Conservation (phyloP, 2,888 invertebrate genomes). For the Eubasilissa splendida region DNA sequence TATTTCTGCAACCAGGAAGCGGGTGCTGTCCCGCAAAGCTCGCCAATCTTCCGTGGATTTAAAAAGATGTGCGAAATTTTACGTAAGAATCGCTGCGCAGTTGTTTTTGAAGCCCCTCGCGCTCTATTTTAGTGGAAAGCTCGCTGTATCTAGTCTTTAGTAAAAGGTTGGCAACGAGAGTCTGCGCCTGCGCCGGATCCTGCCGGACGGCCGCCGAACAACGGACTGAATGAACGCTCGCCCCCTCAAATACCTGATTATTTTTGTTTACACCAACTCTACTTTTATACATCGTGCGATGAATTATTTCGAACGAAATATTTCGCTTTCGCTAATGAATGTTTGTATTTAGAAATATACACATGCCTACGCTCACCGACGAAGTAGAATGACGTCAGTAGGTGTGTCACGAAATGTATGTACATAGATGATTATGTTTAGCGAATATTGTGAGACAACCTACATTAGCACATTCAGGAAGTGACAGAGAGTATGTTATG, state of each 20-base stretch:
- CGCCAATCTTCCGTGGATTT: neutral
- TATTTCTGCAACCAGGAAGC: slow-evolving; percentile 16
- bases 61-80: slow-evolving; percentile 17
- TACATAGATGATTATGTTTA: neutral
- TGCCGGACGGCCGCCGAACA: slow-evolving; percentile 21
- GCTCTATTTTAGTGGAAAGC: neutral
- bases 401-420: slow-evolving; percentile 29
- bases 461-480: slow-evolving; percentile 35
- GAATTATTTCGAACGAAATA: slow-evolving; percentile 26
- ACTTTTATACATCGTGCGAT: slow-evolving; percentile 51
- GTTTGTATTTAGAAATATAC: slow-evolving; percentile 48
- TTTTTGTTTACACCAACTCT: slow-evolving; percentile 52
- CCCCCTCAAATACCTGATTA: slow-evolving; percentile 55
- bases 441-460: slow-evolving; percentile 7
- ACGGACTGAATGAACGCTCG: slow-evolving; percentile 27
- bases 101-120: neutral
- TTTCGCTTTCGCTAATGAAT: slow-evolving; percentile 51
- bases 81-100: slow-evolving; percentile 10
- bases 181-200: neutral
- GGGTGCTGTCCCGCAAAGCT: neutral
- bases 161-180: slow-evolving; percentile 27
- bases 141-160: neutral
- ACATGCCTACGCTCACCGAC: slow-evolving; percentile 37
- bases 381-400: slow-evolving; percentile 42
- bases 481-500: neutral